Evolutionary conservation across 37 sponge, comb jelly and placozoan genomes (phyloP).

Genomic region (Diacarnus erythraeanus): DNA sequence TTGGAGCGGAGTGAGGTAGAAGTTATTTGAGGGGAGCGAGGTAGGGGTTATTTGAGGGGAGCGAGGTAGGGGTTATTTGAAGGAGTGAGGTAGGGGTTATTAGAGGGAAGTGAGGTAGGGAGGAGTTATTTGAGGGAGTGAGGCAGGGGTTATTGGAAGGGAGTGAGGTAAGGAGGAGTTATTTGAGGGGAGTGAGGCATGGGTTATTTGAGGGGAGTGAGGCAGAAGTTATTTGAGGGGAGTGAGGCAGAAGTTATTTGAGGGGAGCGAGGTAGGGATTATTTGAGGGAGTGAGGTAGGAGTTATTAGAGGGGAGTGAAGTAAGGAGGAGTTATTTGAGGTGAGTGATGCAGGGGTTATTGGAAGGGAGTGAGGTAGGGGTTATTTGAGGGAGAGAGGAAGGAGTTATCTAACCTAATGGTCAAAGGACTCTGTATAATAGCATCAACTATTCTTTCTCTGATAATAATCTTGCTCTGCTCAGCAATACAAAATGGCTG

Average conservation of each 20-base stretch:
- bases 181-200: not conserved
- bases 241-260: not conserved
- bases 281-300: not conserved
- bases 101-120: not conserved
- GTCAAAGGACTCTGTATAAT: conserved; percentile 72
- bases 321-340: not conserved
- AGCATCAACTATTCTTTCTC: conserved; percentile 71
- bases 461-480: conserved; percentile 49
- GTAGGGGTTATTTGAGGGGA: not conserved
- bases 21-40: not conserved
- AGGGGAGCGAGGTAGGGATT: not conserved
- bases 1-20: not conserved
- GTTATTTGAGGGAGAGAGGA: not conserved
- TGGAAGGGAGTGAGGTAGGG: not conserved
- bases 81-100: not conserved
- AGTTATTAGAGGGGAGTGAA: not conserved
- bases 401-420: conserved; percentile 57
- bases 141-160: not conserved
- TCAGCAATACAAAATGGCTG: conserved; percentile 54
- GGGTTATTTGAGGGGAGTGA: not conserved
- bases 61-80: not conserved
- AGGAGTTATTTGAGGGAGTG: not conserved
- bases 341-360: not conserved
- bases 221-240: not conserved
- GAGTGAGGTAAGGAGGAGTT: not conserved